A percentile compares a stretch with the other conserved stretches of the same genome.
Conservation (phyloP, 2,113 vertebrate genomes). For the Emydocephalus ijimae region DNA sequence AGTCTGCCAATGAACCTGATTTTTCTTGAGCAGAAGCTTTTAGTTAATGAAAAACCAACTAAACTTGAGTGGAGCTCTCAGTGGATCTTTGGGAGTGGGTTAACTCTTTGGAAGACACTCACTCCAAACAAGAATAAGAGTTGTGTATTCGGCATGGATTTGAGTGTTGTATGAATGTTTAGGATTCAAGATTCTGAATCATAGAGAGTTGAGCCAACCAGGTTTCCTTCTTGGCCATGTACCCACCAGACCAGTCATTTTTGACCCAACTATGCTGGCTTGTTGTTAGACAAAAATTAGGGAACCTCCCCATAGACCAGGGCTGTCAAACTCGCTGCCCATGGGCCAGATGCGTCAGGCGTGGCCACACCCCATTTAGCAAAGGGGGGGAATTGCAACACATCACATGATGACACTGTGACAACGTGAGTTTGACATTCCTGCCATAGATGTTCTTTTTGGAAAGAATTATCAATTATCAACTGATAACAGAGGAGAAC, state of each 20-base stretch:
- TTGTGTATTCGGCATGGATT: background rate
- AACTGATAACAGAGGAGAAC: background rate
- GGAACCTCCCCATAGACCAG: background rate
- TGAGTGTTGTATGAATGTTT: background rate
- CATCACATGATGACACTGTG: no score
- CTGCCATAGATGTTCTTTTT: background rate
- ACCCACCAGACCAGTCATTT: background rate
- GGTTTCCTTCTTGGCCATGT: background rate
- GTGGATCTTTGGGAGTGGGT: background rate
- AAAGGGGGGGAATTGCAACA: no score
- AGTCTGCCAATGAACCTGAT: background rate
- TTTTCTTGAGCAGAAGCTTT: background rate
- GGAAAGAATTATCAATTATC: background rate
- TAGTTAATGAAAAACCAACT: background rate
- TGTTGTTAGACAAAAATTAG: background rate
- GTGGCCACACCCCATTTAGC: no score
- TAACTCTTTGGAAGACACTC: background rate
- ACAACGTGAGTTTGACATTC: no score
- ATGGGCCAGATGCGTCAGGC: rapidly evolving
- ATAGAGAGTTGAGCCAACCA: background rate
- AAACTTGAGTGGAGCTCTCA: background rate
- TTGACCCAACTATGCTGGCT: background rate
- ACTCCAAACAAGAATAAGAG: background rate
- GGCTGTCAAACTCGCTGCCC: no score
- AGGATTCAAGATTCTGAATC: background rate